These are phyloP conservation scores for Drosophila incognita DNA, from an alignment of 2,888 invertebrate species.

Conservation along the genomic window DNA sequence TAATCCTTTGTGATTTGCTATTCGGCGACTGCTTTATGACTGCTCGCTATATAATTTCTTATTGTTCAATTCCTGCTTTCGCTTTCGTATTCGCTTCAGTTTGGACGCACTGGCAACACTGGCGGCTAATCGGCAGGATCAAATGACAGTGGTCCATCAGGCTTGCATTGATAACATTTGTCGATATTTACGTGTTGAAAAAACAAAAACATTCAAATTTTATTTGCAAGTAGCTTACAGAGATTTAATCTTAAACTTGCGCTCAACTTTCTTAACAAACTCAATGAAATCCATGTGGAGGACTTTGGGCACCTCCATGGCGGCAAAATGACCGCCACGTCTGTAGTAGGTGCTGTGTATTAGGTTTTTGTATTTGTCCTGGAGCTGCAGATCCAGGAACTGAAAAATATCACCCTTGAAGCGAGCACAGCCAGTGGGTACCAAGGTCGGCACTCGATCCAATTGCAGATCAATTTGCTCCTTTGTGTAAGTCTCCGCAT, in stretches of 20 bases:
- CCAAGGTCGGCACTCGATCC: constrained; percentile 87
- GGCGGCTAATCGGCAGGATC: constrained; percentile 21
- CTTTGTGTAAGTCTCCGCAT: constrained; percentile 87
- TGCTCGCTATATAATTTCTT: constrained; percentile 5
- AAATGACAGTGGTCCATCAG: constrained; percentile 1
- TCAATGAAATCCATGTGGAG: constrained; percentile 90
- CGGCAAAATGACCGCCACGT: constrained; percentile 94
- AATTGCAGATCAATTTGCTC: constrained; percentile 64
- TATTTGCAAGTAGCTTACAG: constrained; percentile 45
- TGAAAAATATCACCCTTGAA: constrained; percentile 90
- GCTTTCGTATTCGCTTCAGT: constrained; percentile 15
- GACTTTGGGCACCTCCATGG: constrained; percentile 90
- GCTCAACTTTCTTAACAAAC: constrained; percentile 86
- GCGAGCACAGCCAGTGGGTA: constrained; percentile 90
- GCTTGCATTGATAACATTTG: constrained; percentile 14
- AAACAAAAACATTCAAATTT: constrained; percentile 8
- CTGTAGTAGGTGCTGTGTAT: constrained; percentile 88
- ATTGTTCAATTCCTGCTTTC: constrained; percentile 10
- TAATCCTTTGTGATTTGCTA: background rate
- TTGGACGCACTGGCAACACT: constrained; percentile 36
- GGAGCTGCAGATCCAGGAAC: constrained; percentile 87
- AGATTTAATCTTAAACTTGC: constrained; percentile 61
- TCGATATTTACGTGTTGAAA: background rate
- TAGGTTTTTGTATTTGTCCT: constrained; percentile 88
- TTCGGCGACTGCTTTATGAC: constrained; percentile 5